Conservation (phyloP, 1,140 invertebrate genomes). For the Tetramorium simillimum region DNA sequence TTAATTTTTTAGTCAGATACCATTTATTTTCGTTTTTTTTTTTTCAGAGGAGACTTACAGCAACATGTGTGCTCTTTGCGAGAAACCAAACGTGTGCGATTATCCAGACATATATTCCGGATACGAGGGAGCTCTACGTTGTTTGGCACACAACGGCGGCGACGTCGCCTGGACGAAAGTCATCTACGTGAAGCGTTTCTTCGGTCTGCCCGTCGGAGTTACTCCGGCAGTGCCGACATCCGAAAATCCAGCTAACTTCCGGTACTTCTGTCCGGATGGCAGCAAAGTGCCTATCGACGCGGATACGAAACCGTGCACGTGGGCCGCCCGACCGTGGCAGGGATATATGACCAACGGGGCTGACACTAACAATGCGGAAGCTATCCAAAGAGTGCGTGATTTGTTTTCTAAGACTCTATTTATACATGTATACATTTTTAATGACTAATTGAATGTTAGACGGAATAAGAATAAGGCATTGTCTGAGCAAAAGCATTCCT, state of each 20-base stretch:
- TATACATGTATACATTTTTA: neutral
- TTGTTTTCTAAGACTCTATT: neutral
- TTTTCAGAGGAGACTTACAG: constrained; percentile 89
- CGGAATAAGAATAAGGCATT: neutral
- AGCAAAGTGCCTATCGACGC: constrained; percentile 87
- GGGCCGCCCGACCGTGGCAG: constrained; percentile 93
- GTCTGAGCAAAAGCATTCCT: neutral
- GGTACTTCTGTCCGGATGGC: constrained; percentile 94
- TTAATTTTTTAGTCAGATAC: constrained; percentile 37
- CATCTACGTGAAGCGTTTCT: constrained; percentile 91
- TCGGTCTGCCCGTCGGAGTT: constrained; percentile 88
- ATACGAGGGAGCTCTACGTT: constrained; percentile 93
- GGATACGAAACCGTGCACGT: constrained; percentile 89
- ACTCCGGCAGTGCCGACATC: constrained; percentile 83
- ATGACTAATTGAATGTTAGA: neutral
- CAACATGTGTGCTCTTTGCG: constrained; percentile 91
- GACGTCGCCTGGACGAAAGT: constrained; percentile 95
- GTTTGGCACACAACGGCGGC: constrained; percentile 91
- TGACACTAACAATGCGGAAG: constrained; percentile 84
- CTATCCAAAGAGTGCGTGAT: constrained; percentile 79
- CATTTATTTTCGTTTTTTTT: neutral
- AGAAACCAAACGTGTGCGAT: constrained; percentile 90
- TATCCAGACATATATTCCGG: constrained; percentile 94
- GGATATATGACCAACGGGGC: constrained; percentile 88
- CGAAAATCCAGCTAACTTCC: constrained; percentile 88